phyloP scores from a whole-genome alignment of 2,113 vertebrate species.

The Cisticola juncidis region DNA sequence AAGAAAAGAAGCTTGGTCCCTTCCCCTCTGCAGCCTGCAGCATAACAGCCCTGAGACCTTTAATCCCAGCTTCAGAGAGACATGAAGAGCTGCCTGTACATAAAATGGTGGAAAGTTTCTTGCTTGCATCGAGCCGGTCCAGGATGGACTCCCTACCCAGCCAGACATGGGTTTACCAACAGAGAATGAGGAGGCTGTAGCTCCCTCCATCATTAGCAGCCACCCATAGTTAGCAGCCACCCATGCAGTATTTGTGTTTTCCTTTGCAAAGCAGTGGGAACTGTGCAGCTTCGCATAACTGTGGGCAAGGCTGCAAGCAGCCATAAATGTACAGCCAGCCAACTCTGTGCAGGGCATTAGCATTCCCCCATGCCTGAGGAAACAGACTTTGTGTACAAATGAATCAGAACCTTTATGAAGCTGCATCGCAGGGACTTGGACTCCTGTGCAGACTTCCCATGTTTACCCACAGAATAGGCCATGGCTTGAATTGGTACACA shows the following conservation, averaged over 20 bases:
- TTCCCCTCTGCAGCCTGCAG: background rate
- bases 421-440: background rate
- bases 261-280: background rate
- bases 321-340: background rate
- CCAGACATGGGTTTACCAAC: background rate
- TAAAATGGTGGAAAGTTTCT: background rate
- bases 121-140: background rate
- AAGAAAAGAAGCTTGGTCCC: background rate
- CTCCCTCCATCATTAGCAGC: background rate
- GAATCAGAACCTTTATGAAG: background rate
- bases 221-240: background rate
- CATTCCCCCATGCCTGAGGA: background rate
- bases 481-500: background rate
- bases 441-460: background rate
- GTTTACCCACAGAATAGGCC: background rate
- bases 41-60: background rate
- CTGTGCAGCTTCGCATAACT: background rate
- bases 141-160: background rate
- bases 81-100: rapidly evolving
- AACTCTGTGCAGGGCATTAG: background rate
- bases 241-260: background rate
- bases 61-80: background rate
- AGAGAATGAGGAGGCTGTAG: background rate
- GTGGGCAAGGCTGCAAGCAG: background rate
- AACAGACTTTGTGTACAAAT: background rate